Evolutionary conservation across 2,797 vertebrate species (phyloP), one percentile per base, ranked within the genome.

Genomic region (Eospalax fontanierii): DNA sequence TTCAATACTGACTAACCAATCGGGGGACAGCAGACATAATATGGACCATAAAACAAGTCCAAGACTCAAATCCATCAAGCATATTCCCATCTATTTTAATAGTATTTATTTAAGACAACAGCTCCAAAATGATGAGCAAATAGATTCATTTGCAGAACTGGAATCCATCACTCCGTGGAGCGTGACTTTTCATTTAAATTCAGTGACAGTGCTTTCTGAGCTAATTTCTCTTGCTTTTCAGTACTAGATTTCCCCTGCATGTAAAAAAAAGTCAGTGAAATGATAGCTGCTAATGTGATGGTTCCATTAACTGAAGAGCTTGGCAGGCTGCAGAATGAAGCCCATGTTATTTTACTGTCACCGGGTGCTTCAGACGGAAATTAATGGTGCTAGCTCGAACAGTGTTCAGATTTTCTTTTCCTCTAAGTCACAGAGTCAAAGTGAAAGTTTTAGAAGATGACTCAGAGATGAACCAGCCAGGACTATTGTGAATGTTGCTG

Each of bases 221-320:
- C 78, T 82, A 63, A 88, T 86, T 90, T 85, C n/a, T 22, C 63
- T 81, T 84, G 66, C 75, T 90, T 65, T 82, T 63, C 30, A 61
- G 80, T 19, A 68, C 12, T 16, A 85, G n/a, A 12, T 68, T 81
- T 92, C 68, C 40, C 78, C 63, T 88, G 28, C n/a, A 66, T 61
- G 1, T 79, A n/a, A 85, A 81, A 65, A 86, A 78, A 33, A 83
- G 43, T 40, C 15, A 35, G 33, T 16, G 9, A 50, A 57, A 43
- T 15, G 15, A 50, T 68, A 28, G 2, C 18, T 78, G 33, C 35
- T 86, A 63, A 90, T 54, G 7, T 35, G 28, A 16, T 33, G 57
- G 4, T 10, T 73, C 24, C 61, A 74, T 65, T 92, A 83, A 79
- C 15, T 40, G 30, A 68, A 91, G 61, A 89, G 75, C 3, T 46